phyloP scores from a whole-genome alignment of 2,888 invertebrate genomes.

The Disparrhopalites patrizii region DNA sequence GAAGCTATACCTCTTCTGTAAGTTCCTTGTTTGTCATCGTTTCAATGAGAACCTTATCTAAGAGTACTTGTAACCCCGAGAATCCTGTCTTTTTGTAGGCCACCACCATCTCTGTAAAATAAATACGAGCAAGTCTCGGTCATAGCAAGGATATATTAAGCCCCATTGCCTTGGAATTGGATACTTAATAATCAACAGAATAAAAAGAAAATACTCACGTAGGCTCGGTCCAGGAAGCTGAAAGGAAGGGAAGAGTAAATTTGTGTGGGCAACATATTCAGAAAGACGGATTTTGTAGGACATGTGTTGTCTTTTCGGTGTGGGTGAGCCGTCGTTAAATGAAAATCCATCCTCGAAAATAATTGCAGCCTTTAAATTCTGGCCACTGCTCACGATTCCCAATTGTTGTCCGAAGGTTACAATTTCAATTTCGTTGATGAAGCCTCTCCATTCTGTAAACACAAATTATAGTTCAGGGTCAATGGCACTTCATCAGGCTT shows the following conservation, averaged over 20 bases:
- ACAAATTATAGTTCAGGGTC: conserved; percentile 2
- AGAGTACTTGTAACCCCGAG: conserved; percentile 40
- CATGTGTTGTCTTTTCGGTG: conserved; percentile 6
- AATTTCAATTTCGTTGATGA: conserved; percentile 41
- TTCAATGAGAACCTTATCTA: conserved; percentile 45
- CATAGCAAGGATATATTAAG: too few species aligned
- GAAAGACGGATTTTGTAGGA: conserved; percentile 45
- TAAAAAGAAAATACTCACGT: conserved; percentile 19
- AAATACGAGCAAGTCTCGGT: background rate
- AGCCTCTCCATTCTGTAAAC: conserved; percentile 37
- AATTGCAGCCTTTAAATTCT: conserved; percentile 32
- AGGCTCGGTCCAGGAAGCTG: conserved; percentile 44
- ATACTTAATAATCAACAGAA: background rate
- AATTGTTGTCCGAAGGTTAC: conserved; percentile 34
- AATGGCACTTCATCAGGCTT: too few species aligned
- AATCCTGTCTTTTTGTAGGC: conserved; percentile 45
- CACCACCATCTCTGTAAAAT: conserved; percentile 1
- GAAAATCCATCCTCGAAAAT: conserved; percentile 40
- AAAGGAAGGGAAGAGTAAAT: conserved; percentile 38
- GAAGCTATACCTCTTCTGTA: background rate
- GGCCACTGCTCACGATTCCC: background rate
- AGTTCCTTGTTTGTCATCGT: conserved; percentile 22
- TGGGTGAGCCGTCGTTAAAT: background rate
- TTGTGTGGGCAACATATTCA: conserved; percentile 28
- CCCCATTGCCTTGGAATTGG: background rate